phyloP scores from a whole-genome alignment of 2,888 invertebrate species.

The Sepiola atlantica region DNA sequence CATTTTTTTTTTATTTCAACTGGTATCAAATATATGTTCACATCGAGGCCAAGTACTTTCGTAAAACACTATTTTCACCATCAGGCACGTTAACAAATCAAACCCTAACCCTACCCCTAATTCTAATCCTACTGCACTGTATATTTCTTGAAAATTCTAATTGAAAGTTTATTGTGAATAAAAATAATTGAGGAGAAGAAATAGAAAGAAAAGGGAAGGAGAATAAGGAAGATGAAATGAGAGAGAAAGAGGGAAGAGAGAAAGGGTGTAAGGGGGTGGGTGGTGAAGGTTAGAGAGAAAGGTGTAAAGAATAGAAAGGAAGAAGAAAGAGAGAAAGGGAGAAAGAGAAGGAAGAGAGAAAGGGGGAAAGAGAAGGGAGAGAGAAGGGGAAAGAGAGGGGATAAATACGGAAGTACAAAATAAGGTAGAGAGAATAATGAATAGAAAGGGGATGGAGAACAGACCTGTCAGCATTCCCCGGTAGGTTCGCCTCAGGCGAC shows the following conservation, averaged over 20 bases:
- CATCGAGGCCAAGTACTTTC: neutral
- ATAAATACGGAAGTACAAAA: no score
- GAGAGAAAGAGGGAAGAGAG: neutral
- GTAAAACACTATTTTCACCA: neutral
- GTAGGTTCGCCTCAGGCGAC: no score
- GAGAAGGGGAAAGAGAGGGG: no score
- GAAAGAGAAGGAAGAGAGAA: neutral
- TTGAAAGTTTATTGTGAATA: neutral
- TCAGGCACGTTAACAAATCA: neutral
- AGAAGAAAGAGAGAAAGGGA: neutral
- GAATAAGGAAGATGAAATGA: neutral
- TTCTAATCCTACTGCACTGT: neutral
- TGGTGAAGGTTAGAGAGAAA: no score
- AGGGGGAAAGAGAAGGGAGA: neutral
- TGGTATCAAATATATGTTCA: neutral
- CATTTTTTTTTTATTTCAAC: neutral
- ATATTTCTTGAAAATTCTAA: neutral
- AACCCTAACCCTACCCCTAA: neutral
- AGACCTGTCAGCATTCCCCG: no score
- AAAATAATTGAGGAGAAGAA: neutral
- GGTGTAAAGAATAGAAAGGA: no score
- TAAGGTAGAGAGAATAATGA: no score
- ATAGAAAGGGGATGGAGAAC: no score
- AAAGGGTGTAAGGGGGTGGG: neutral
- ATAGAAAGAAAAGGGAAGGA: neutral